phyloP scores from a whole-genome alignment of 2,113 vertebrate genomes.

The Melanotaenia duboulayi region DNA sequence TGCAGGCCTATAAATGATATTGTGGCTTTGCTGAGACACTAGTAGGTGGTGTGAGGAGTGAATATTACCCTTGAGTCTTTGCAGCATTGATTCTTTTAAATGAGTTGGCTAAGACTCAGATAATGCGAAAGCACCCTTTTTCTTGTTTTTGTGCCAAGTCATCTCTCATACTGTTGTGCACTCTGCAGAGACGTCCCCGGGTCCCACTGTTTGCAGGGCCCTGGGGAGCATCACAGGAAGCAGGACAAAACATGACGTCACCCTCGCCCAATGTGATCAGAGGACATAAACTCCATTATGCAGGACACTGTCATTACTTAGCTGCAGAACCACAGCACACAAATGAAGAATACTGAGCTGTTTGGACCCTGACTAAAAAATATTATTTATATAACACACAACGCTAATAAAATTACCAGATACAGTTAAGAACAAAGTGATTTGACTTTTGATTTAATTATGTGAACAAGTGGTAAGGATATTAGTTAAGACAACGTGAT shows the following conservation, averaged over 20 bases:
- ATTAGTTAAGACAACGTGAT: too few relatives aligned
- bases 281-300: constrained; percentile 18
- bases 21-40: constrained; percentile 36
- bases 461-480: too few relatives aligned
- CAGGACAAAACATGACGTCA: constrained; percentile 62
- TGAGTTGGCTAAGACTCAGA: constrained; percentile 35
- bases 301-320: not conserved
- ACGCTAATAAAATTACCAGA: too few relatives aligned
- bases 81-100: constrained; percentile 57
- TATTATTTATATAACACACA: too few relatives aligned
- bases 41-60: constrained; percentile 27
- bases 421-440: too few relatives aligned
- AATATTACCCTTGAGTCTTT: constrained; percentile 57
- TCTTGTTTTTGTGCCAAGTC: constrained; percentile 66
- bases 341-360: not conserved
- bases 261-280: constrained; percentile 36
- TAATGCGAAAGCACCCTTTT: constrained; percentile 49
- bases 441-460: too few relatives aligned
- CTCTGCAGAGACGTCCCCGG: constrained; percentile 67
- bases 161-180: constrained; percentile 46
- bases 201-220: constrained; percentile 59
- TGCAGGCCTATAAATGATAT: constrained; percentile 29
- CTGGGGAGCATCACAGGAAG: constrained; percentile 47
- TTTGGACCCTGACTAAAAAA: not conserved
- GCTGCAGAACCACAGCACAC: not conserved